Percentiles rank a stretch among this genome's conserved stretches.
Evolutionary conservation across 2,113 vertebrate genomes (phyloP).

Genomic region (Glaucidium brasilianum): DNA sequence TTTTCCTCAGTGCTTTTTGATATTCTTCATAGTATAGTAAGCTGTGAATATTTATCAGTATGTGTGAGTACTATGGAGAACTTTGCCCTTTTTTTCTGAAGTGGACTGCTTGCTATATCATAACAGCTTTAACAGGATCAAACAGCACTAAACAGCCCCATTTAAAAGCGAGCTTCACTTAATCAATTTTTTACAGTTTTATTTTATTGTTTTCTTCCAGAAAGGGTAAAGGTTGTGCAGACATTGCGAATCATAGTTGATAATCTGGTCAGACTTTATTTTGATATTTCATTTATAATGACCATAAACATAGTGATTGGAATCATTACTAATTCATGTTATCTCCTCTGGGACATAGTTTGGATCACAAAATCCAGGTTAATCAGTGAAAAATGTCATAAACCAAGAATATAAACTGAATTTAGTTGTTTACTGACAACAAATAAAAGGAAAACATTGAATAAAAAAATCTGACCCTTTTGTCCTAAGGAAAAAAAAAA

Average conservation of each 20-base stretch:
- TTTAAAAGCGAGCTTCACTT: not conserved
- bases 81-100: not conserved
- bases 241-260: not conserved
- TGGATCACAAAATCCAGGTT: not conserved
- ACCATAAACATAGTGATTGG: not conserved
- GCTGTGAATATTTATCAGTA: not conserved
- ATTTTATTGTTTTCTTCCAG: not conserved
- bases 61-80: not conserved
- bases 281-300: not conserved
- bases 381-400: not conserved
- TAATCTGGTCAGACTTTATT: not conserved
- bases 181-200: not conserved
- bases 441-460: not conserved
- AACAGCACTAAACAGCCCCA: not conserved
- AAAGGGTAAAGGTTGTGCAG: not conserved
- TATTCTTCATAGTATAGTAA: not conserved
- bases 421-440: not conserved
- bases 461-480: not conserved
- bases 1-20: not conserved
- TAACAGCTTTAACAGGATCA: not conserved
- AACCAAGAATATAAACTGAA: not conserved
- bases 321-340: conserved; percentile 19
- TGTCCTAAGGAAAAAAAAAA: not conserved
- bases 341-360: not conserved
- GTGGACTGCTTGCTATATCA: not conserved